Percentiles rank a stretch among this genome's conserved stretches.
These are phyloP conservation scores for Saturnia japonica DNA, from an alignment of 2,888 invertebrate species.

Conservation along the genomic window DNA sequence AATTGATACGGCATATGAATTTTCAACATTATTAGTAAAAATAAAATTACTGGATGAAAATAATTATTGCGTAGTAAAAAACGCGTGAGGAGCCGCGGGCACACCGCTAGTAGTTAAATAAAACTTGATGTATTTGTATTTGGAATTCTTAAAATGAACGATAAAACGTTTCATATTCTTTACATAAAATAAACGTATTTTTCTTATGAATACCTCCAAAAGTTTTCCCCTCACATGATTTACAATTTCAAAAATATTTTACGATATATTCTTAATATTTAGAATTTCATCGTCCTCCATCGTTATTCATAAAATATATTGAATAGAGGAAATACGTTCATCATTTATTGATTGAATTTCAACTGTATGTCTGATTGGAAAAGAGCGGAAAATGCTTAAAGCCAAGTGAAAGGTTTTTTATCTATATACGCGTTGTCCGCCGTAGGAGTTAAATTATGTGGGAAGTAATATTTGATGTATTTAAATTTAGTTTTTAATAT, in stretches of 20 bases:
- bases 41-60: no score
- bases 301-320: neutral
- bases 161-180: no score
- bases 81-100: no score
- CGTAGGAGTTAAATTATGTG: neutral
- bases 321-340: neutral
- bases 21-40: no score
- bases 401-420: neutral
- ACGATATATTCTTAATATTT: neutral
- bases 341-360: neutral
- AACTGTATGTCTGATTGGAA: neutral
- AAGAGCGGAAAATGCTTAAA: neutral
- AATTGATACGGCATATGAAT: no score
- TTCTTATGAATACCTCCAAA: neutral
- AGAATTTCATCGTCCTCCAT: neutral
- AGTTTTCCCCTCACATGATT: neutral
- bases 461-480: neutral
- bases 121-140: no score
- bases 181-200: no score
- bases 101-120: no score
- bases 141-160: no score
- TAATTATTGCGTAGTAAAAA: no score
- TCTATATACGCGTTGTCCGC: neutral
- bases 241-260: neutral
- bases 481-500: neutral